Base-by-base conservation (phyloP, 1,140 invertebrate genomes). In the Globodera ellingtonae region DNA sequence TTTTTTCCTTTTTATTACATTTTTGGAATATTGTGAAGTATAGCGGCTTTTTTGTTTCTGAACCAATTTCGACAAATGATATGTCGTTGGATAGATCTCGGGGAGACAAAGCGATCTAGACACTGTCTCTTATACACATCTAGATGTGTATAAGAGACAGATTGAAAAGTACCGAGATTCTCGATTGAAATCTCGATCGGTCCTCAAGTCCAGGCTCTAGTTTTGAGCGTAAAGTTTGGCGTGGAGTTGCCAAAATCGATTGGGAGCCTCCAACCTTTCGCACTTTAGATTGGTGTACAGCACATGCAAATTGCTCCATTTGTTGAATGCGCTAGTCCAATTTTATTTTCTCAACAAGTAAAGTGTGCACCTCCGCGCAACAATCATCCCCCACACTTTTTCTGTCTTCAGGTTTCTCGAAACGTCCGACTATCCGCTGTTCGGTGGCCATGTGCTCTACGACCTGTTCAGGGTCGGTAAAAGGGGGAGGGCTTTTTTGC, bases 291-390 rank as follows among this genome's bases (percentile, higher is more conserved):
- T 56, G 15, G 13, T 62, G 56, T 91, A 91, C 83, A 82, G 91
- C 62, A 84, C 90, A 70, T 89, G 90, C 47, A 92, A 92, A 85
- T 75, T 90, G 6, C 81, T 91, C 10, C 91, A 91, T 85, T 89
- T 92, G 50, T 79, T 87, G n/a, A 92, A 92, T 86, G 90, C 89
- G 48, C 88, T 92, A 66, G 90, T 90, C 21, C 91, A 92, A 83
- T 88, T 92, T 71, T 91, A 91, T 84, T 86, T 91, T 77, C 84
- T 92, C 67, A 91, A 92, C 50, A 84, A 75, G 75, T 77, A 67
- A 66, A 52, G 15, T 8, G 15, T 9, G 52, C 9, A 0, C 52
- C 8, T 9, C 15, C 15, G 8, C 15, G 52, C 8, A 52, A 10
- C 15, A 52, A 52, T 15, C 9, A 9, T 52, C 13, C 13, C 8